A percentile compares a stretch with the other conserved stretches of the same genome.
These are phyloP conservation scores for Hydrotaea diabolus DNA, from an alignment of 2,888 invertebrate genomes.

Conservation along the genomic window DNA sequence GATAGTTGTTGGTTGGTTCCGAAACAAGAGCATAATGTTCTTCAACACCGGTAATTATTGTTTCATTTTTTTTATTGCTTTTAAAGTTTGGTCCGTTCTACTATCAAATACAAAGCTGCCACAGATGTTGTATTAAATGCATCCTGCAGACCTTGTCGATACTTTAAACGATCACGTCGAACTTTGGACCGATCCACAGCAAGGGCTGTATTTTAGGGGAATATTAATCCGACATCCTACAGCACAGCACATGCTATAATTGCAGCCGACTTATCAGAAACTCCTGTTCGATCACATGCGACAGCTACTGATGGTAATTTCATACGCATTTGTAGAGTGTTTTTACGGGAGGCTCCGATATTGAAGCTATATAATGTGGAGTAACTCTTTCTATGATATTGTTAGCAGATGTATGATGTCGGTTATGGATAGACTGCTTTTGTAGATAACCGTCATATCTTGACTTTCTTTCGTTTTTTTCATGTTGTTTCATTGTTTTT, in stretches of 20 bases:
- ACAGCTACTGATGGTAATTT: no score
- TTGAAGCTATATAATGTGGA: no score
- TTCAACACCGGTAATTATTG: neutral
- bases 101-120: no score
- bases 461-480: no score
- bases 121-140: neutral
- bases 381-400: no score
- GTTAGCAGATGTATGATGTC: no score
- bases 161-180: neutral
- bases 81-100: neutral
- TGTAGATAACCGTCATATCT: no score
- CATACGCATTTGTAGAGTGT: no score
- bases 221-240: neutral
- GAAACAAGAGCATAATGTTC: slow-evolving; percentile 1
- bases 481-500: no score
- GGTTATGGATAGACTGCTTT: no score
- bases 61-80: neutral
- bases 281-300: neutral
- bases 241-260: neutral
- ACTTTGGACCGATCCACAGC: neutral
- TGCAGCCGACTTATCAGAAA: neutral
- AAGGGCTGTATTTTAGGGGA: neutral
- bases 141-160: neutral
- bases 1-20: neutral
- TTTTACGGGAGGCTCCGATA: no score